These are phyloP conservation scores for Atherinosoma microstoma DNA, from an alignment of 2,797 vertebrate genomes.

Conservation along the genomic window DNA sequence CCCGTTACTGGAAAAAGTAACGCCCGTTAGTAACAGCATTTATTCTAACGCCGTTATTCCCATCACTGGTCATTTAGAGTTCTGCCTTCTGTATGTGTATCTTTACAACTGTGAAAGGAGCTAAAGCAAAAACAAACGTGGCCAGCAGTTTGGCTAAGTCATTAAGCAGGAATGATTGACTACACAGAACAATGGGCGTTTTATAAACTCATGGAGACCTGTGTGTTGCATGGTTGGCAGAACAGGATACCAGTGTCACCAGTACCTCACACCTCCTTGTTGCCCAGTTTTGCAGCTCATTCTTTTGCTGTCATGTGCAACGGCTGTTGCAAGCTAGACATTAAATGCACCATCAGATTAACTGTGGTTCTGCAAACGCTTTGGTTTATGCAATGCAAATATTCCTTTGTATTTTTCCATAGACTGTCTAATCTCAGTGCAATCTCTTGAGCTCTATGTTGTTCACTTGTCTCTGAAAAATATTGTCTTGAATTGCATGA, in stretches of 20 bases:
- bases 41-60: too few species aligned
- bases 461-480: background rate
- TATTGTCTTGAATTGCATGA: constrained; percentile 4
- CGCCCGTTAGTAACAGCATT: too few species aligned
- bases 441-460: constrained; percentile 24
- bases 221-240: constrained; percentile 27
- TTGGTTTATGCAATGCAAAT: constrained; percentile 31
- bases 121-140: background rate
- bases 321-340: constrained; percentile 48
- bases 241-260: constrained; percentile 16
- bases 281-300: constrained; percentile 39
- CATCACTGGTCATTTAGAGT: background rate
- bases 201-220: constrained; percentile 27
- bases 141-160: background rate
- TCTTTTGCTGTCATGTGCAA: constrained; percentile 18
- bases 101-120: background rate
- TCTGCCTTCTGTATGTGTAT: background rate
- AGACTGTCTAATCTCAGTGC: constrained; percentile 30
- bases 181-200: constrained; percentile 13
- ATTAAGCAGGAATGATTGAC: constrained; percentile 6
- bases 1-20: too few species aligned
- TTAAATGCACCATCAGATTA: constrained; percentile 51
- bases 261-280: constrained; percentile 39
- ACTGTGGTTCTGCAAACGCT: constrained; percentile 35
- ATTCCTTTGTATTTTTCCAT: constrained; percentile 11